These are phyloP conservation scores for Halcyon senegalensis DNA, from an alignment of 2,113 vertebrate species.

Conservation along the genomic window DNA sequence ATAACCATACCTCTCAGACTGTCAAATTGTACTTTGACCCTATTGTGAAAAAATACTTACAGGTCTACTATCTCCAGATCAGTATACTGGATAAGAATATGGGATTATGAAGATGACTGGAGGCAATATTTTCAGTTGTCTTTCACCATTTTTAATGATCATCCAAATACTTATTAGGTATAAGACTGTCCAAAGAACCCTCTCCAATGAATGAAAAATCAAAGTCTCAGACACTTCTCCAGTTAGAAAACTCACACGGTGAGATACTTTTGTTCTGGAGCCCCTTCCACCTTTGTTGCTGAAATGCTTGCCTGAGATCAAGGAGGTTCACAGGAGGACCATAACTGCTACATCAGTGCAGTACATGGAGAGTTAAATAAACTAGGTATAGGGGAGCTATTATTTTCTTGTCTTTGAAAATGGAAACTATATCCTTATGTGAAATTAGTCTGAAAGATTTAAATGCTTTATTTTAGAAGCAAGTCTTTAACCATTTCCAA, in stretches of 20 bases:
- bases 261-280: background rate
- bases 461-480: background rate
- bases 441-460: background rate
- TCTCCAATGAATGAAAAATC: background rate
- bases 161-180: fast-evolving
- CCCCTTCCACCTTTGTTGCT: background rate
- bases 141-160: background rate
- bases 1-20: background rate
- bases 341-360: background rate
- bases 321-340: background rate
- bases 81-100: background rate
- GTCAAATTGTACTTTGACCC: background rate
- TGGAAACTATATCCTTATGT: background rate
- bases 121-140: background rate
- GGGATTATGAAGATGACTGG: background rate
- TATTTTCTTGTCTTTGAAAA: background rate
- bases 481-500: slow-evolving; percentile 5
- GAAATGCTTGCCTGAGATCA: background rate
- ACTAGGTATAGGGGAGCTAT: background rate
- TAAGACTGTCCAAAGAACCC: background rate
- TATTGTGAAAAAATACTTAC: background rate
- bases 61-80: background rate
- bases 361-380: background rate
- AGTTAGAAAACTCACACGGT: background rate
- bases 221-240: background rate